These are phyloP conservation scores for Grallaria varia DNA, from an alignment of 2,113 vertebrate species.

Conservation along the genomic window DNA sequence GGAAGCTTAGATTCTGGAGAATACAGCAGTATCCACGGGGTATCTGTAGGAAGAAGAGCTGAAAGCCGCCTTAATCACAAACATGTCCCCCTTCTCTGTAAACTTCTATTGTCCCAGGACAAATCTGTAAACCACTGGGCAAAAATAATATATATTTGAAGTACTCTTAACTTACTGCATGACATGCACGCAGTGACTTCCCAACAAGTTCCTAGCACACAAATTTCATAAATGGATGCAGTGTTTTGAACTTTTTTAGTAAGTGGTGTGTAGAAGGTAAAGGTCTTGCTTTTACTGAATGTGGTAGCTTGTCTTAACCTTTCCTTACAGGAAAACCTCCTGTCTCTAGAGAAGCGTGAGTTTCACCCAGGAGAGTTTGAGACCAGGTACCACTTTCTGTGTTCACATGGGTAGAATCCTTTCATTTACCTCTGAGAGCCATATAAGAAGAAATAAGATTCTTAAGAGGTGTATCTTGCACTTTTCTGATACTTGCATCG, in stretches of 20 bases:
- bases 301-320: not conserved
- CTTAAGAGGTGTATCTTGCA: not conserved
- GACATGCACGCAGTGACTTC: not conserved
- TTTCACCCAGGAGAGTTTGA: not conserved
- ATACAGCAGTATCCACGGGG: constrained; percentile 43
- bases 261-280: not conserved
- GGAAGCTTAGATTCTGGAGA: constrained; percentile 46
- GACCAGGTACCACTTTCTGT: not conserved
- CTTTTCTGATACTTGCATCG: not conserved
- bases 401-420: not conserved
- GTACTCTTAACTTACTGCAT: not conserved
- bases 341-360: not conserved
- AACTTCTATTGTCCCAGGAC: constrained; percentile 9
- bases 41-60: constrained; percentile 57
- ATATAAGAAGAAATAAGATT: not conserved
- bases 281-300: not conserved
- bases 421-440: not conserved
- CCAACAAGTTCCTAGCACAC: not conserved
- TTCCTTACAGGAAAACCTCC: not conserved
- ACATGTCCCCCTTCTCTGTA: not conserved
- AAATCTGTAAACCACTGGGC: not conserved
- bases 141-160: not conserved
- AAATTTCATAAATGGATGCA: not conserved
- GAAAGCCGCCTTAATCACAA: constrained; percentile 17
- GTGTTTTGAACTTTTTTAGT: not conserved